Evolutionary conservation across 2,113 vertebrate species (phyloP).

Genomic region (Tricholaema leucomelas): DNA sequence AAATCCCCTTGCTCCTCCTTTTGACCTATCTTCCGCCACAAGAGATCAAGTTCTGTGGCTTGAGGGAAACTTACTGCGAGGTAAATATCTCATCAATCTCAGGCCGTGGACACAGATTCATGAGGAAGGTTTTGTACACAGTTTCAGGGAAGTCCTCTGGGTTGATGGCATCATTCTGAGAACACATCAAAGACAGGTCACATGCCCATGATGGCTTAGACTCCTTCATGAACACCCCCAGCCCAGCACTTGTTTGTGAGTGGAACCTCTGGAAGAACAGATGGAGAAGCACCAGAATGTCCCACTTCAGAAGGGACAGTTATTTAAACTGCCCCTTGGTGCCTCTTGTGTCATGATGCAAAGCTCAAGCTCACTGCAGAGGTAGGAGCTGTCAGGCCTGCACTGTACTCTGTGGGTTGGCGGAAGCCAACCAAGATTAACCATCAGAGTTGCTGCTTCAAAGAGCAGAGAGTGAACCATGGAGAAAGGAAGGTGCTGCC

Average conservation of each 20-base stretch:
- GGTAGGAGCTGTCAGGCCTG: not conserved
- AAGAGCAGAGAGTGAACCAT: not conserved
- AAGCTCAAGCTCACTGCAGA: not conserved
- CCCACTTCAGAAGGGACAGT: not conserved
- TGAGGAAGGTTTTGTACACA: slow-evolving; percentile 88
- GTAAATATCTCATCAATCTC: slow-evolving; percentile 98
- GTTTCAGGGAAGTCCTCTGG: slow-evolving; percentile 92
- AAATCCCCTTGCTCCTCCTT: not conserved
- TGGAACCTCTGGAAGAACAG: not conserved
- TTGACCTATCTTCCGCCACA: not conserved
- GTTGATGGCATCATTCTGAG: slow-evolving; percentile 92
- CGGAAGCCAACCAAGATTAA: not conserved
- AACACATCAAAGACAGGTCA: not conserved
- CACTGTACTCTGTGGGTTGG: not conserved
- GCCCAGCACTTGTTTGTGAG: not conserved
- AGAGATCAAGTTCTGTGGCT: not conserved
- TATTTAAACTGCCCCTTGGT: not conserved
- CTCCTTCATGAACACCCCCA: not conserved
- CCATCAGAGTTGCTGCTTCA: not conserved
- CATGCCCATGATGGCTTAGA: not conserved
- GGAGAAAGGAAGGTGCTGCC: not conserved
- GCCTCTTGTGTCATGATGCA: not conserved
- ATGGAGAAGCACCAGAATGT: not conserved
- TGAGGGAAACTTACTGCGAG: slow-evolving; percentile 83
- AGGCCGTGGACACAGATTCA: slow-evolving; percentile 89